Evolutionary conservation across 2,113 vertebrate species (phyloP).

Genomic region (Rhynchomys soricoides): DNA sequence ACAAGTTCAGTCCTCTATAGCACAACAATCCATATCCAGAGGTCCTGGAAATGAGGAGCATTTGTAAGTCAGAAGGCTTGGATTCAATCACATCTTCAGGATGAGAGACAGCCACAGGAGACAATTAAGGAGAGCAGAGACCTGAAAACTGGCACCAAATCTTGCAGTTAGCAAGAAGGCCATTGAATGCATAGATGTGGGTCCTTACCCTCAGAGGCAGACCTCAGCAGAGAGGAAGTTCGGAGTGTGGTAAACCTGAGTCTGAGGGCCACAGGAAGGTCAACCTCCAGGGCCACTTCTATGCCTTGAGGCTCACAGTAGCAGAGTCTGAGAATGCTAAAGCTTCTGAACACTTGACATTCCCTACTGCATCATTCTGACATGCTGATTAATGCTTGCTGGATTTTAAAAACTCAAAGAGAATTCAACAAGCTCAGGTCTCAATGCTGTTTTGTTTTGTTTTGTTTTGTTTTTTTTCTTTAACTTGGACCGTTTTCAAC

Average conservation of each 20-base stretch:
- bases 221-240: background rate
- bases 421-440: background rate
- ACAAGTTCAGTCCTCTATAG: background rate
- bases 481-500: background rate
- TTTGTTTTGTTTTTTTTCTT: no score
- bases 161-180: background rate
- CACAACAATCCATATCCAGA: background rate
- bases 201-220: background rate
- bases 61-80: background rate
- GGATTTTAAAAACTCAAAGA: background rate
- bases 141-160: no score
- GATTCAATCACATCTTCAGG: background rate
- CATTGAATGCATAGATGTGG: no score
- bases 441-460: no score
- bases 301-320: no score
- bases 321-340: background rate
- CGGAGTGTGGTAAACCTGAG: background rate
- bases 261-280: background rate
- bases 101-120: background rate
- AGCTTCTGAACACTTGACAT: background rate
- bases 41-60: background rate
- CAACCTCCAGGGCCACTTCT: background rate
- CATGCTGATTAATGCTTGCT: background rate
- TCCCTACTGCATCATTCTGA: background rate
- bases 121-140: background rate